A percentile compares a stretch with the other conserved stretches of the same genome.
Conservation (phyloP, 2,797 vertebrate species). For the Premnoplex brunnescens region DNA sequence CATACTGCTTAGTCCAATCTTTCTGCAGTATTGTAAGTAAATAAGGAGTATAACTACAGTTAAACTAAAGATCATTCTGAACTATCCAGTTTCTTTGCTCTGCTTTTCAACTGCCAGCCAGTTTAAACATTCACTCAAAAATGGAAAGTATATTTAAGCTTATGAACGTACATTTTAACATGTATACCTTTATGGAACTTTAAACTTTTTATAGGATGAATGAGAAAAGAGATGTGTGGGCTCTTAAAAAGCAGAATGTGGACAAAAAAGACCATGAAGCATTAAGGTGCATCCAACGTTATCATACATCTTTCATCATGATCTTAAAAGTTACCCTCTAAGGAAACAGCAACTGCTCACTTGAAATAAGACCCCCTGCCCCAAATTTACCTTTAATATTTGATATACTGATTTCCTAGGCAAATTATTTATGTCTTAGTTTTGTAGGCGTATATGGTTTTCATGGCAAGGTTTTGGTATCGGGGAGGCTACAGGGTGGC, state of each 20-base stretch:
- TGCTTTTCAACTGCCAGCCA: background rate
- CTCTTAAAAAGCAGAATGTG: background rate
- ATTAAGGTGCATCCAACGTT: background rate
- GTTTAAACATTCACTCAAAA: background rate
- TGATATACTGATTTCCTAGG: background rate
- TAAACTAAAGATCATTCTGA: background rate
- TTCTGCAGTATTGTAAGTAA: background rate
- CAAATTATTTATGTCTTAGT: background rate
- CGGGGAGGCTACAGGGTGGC: fast-evolving
- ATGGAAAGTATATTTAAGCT: background rate
- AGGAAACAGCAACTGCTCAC: background rate
- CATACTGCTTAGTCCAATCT: background rate
- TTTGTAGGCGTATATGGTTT: background rate
- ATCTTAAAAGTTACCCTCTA: background rate
- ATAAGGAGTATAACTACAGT: background rate
- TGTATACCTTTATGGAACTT: background rate
- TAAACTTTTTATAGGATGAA: background rate
- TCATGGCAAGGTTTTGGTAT: background rate
- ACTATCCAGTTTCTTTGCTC: background rate
- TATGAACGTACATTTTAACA: background rate
- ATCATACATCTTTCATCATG: background rate
- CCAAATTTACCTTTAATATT: background rate
- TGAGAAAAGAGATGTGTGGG: background rate
- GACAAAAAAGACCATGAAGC: background rate
- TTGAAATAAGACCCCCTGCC: background rate